Evolutionary conservation across 2,888 invertebrate genomes (phyloP).

Genomic region (Drosophila putrida): DNA sequence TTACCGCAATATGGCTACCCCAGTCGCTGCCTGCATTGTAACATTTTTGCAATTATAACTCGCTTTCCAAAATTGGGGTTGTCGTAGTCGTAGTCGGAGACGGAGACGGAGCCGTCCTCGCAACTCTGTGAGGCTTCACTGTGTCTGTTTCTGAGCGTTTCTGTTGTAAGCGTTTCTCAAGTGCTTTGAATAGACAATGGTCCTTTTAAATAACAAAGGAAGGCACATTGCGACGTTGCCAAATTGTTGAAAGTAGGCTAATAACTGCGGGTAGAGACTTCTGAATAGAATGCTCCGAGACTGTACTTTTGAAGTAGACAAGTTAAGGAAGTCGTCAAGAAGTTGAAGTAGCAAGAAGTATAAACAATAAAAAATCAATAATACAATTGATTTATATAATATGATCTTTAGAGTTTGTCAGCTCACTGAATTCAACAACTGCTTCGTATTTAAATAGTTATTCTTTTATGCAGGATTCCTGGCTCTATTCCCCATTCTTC

Average conservation of each 20-base stretch:
- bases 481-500: background rate
- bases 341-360: background rate
- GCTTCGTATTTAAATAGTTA: background rate
- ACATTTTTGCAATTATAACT: constrained; percentile 68
- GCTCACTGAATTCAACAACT: background rate
- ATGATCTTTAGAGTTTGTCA: background rate
- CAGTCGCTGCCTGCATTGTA: constrained; percentile 44
- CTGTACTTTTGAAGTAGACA: constrained; percentile 13
- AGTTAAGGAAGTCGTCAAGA: background rate
- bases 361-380: background rate
- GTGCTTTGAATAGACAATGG: constrained; percentile 54
- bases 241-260: constrained; percentile 62
- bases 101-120: background rate
- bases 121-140: constrained; percentile 24
- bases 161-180: constrained; percentile 64
- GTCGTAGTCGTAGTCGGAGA: constrained; percentile 31
- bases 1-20: constrained; percentile 41
- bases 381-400: background rate
- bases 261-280: constrained; percentile 53
- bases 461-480: background rate
- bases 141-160: constrained; percentile 61
- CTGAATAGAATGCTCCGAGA: constrained; percentile 4
- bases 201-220: constrained; percentile 50
- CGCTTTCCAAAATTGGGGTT: constrained; percentile 53
- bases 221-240: constrained; percentile 52